Conservation (phyloP, 1,140 invertebrate species). For the Bactericera cockerelli region DNA sequence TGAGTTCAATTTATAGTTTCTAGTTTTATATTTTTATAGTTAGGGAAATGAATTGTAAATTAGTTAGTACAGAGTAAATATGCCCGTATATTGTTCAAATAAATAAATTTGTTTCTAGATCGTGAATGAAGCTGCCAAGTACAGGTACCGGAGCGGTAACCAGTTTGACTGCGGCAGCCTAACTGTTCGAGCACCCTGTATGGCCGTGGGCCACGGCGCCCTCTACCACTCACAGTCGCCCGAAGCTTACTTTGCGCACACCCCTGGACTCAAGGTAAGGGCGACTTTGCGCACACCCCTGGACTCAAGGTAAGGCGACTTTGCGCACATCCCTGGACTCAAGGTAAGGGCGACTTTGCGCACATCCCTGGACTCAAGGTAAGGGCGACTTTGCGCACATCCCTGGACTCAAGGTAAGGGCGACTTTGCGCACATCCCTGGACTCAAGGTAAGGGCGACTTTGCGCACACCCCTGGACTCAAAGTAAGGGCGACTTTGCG, state of each 20-base stretch:
- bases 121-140: constrained; percentile 86
- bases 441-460: constrained; percentile 57
- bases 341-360: constrained; percentile 55
- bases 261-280: constrained; percentile 79
- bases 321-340: background rate
- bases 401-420: constrained; percentile 99
- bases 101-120: constrained; percentile 40
- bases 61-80: no score
- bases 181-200: constrained; percentile 78
- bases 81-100: no score
- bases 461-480: background rate
- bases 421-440: constrained; percentile 91
- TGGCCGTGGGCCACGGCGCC: constrained; percentile 79
- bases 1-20: no score
- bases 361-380: constrained; percentile 65
- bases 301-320: background rate
- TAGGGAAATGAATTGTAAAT: no score
- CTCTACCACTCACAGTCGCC: constrained; percentile 97
- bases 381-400: constrained; percentile 80
- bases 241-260: constrained; percentile 94
- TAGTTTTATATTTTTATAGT: no score
- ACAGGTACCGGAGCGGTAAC: constrained; percentile 81
- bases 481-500: no score
- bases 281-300: background rate
- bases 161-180: constrained; percentile 80